A percentile compares a stretch with the other conserved stretches of the same genome.
Conservation (phyloP, 2,113 vertebrate genomes). For the Hippocampus guttulatus region DNA sequence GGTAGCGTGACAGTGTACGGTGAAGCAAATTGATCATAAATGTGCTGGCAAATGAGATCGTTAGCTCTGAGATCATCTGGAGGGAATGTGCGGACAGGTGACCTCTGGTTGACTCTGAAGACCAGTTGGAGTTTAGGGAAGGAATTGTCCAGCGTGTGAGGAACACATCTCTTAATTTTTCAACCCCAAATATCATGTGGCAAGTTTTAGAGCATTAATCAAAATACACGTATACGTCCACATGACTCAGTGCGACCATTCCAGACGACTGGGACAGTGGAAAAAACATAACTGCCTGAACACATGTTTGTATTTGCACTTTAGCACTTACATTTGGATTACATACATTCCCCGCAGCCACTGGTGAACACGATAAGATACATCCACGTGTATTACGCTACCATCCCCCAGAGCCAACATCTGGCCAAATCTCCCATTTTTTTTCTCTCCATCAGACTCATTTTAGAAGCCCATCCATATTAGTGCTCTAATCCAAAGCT, state of each 20-base stretch:
- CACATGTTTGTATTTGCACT: background rate
- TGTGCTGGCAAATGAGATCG: background rate
- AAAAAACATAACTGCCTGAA: background rate
- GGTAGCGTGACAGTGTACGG: no score
- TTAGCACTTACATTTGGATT: conserved; percentile 25
- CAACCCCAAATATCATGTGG: background rate
- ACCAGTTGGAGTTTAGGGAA: background rate
- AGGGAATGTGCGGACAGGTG: background rate
- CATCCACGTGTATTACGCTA: conserved; percentile 8
- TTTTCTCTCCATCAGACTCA: conserved; percentile 1
- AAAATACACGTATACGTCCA: background rate
- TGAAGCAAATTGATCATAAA: background rate
- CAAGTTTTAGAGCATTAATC: background rate
- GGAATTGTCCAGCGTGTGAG: background rate
- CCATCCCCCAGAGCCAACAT: conserved; percentile 33
- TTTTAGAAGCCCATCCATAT: conserved; percentile 31
- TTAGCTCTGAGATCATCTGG: background rate
- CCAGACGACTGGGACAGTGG: background rate
- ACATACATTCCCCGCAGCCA: background rate
- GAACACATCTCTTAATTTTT: background rate
- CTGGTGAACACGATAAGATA: conserved; percentile 16
- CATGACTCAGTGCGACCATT: background rate
- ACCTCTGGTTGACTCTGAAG: background rate
- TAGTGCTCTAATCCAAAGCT: conserved; percentile 47
- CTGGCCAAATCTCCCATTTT: conserved; percentile 37